These are phyloP conservation scores for Drosophila sechellia DNA, from an alignment of 1,140 invertebrate species.

Conservation along the genomic window DNA sequence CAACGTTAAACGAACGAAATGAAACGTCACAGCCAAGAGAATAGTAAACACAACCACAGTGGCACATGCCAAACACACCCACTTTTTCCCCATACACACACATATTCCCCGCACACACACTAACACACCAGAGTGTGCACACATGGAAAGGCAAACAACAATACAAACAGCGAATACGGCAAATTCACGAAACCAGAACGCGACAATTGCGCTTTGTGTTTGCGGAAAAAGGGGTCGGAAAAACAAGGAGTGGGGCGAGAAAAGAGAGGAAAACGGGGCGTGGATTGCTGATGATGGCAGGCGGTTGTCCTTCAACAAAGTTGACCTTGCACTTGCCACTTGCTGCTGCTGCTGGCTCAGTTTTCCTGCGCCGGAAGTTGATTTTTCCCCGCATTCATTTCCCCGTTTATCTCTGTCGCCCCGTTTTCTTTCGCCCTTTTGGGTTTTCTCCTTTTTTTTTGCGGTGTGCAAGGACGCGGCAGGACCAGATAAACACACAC, in stretches of 20 bases:
- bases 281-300: conserved; percentile 49
- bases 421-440: neutral
- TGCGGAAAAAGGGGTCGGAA: conserved; percentile 18
- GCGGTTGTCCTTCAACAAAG: conserved; percentile 75
- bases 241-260: neutral
- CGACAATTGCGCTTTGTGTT: conserved; percentile 52
- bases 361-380: conserved; percentile 67
- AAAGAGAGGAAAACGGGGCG: conserved; percentile 1
- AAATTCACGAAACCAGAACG: conserved; percentile 58
- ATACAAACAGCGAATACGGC: conserved; percentile 57
- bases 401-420: conserved; percentile 21
- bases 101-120: neutral
- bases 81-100: neutral
- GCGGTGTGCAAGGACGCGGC: conserved; percentile 70
- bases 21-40: conserved; percentile 62
- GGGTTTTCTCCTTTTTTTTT: neutral
- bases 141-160: conserved; percentile 33
- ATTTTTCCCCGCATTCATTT: conserved; percentile 45
- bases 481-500: conserved; percentile 67
- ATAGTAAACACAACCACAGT: conserved; percentile 36
- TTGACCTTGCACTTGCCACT: conserved; percentile 82
- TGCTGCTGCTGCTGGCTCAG: conserved; percentile 44
- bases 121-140: neutral
- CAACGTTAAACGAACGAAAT: conserved; percentile 75
- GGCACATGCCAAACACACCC: neutral